Evolutionary conservation across 2,888 invertebrate genomes (phyloP).

Genomic region (Drosophila infuscata): DNA sequence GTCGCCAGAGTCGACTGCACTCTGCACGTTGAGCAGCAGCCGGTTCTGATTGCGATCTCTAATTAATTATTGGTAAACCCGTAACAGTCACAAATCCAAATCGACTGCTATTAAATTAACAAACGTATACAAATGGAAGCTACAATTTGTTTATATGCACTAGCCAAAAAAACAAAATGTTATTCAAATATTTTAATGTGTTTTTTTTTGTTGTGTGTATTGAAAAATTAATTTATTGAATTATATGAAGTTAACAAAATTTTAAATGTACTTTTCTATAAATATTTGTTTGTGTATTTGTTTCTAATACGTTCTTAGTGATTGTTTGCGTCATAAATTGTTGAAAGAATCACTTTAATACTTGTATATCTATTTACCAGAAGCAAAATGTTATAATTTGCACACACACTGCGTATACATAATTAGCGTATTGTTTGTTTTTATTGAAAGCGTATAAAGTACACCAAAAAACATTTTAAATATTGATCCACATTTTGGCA

Average conservation of each 20-base stretch:
- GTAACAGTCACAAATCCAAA: conserved; percentile 41
- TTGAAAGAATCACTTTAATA: not conserved
- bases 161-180: not conserved
- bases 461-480: conserved; percentile 2
- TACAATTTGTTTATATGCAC: conserved; percentile 6
- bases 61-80: conserved; percentile 46
- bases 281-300: not conserved
- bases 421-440: conserved; percentile 17
- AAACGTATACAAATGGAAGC: conserved; percentile 5
- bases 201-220: not conserved
- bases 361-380: not conserved
- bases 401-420: conserved; percentile 3
- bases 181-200: conserved; percentile 8
- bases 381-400: not conserved
- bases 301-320: not conserved
- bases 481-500: not conserved
- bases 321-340: not conserved
- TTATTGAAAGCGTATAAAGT: conserved; percentile 5
- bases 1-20: conserved; percentile 31
- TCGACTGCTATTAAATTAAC: conserved; percentile 23
- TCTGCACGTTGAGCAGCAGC: conserved; percentile 24
- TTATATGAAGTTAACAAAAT: not conserved
- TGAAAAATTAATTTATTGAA: not conserved
- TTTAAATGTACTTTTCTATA: not conserved
- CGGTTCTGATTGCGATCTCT: conserved; percentile 40